These are phyloP conservation scores for Cinclus cinclus DNA, from an alignment of 2,113 vertebrate genomes.

Conservation along the genomic window DNA sequence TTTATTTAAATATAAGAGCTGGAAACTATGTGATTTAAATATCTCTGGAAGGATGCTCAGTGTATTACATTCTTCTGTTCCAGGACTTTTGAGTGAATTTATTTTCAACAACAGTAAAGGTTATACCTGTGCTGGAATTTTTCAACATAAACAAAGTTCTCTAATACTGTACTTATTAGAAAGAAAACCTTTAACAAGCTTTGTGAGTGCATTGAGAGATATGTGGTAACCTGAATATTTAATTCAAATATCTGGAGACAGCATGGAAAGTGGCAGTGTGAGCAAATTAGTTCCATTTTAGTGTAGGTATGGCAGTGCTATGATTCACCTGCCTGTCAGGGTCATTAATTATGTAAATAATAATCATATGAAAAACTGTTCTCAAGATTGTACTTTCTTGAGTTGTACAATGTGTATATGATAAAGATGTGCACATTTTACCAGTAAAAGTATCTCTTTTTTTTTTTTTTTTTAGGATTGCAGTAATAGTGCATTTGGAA, in stretches of 20 bases:
- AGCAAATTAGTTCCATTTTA: background rate
- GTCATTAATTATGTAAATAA: background rate
- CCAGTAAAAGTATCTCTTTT: background rate
- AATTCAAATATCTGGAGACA: background rate
- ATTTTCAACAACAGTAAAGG: background rate
- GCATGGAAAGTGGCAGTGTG: background rate
- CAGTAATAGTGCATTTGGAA: constrained; percentile 61
- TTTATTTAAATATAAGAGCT: background rate
- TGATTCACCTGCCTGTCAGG: background rate
- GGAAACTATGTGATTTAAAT: background rate
- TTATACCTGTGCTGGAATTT: background rate
- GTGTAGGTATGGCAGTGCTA: background rate
- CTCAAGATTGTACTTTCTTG: background rate
- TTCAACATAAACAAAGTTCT: background rate
- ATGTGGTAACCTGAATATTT: background rate
- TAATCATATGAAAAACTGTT: background rate
- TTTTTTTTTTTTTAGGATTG: constrained; percentile 57
- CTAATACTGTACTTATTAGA: background rate
- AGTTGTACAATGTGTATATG: background rate
- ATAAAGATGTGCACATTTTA: background rate
- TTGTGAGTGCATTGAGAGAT: background rate
- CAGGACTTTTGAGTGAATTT: background rate
- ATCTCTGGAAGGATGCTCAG: background rate
- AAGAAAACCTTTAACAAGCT: background rate
- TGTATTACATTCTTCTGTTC: background rate